phyloP scores from a whole-genome alignment of 2,888 invertebrate species.

The Molorchus minor region DNA sequence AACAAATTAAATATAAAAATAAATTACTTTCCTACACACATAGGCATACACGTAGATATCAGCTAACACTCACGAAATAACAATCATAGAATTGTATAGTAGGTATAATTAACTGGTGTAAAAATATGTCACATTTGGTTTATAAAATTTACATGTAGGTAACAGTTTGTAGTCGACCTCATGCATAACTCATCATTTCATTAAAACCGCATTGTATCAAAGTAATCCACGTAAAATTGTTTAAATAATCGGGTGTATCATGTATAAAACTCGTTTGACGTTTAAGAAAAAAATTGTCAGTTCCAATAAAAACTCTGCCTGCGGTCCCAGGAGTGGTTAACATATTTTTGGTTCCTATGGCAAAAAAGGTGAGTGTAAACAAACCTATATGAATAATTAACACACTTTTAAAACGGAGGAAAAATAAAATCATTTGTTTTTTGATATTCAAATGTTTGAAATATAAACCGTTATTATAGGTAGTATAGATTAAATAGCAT shows the following conservation, averaged over 20 bases:
- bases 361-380: neutral
- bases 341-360: too few relatives aligned
- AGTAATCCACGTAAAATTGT: conserved; percentile 8
- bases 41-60: too few relatives aligned
- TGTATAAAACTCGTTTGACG: neutral
- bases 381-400: neutral
- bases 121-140: neutral
- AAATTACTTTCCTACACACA: too few relatives aligned
- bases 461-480: too few relatives aligned
- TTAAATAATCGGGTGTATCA: neutral
- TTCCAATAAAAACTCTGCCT: neutral
- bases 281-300: neutral
- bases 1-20: too few relatives aligned
- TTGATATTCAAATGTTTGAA: neutral
- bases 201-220: neutral
- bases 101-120: neutral
- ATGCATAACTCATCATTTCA: conserved; percentile 3
- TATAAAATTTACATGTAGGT: neutral
- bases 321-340: too few relatives aligned
- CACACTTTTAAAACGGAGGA: neutral
- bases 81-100: too few relatives aligned
- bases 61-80: too few relatives aligned
- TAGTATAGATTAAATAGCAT: too few relatives aligned
- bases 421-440: neutral
- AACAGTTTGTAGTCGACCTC: neutral